phyloP scores from a whole-genome alignment of 2,113 vertebrate species.

The Ranitomeya variabilis region DNA sequence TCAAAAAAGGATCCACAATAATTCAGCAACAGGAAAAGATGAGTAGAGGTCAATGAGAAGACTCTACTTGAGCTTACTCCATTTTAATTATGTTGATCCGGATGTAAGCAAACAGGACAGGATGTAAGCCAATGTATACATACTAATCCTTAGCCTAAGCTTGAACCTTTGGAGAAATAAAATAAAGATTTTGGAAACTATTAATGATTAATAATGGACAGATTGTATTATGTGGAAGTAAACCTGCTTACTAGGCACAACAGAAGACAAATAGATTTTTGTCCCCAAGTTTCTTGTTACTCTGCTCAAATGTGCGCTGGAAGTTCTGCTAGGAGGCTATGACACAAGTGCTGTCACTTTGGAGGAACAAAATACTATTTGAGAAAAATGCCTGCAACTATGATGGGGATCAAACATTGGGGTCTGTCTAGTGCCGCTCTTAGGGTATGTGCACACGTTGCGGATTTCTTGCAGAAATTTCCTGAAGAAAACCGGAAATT shows the following conservation, averaged over 20 bases:
- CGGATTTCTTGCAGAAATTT: no score
- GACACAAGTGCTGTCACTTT: no score
- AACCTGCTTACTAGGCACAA: neutral
- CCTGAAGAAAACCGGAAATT: no score
- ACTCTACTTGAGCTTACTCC: neutral
- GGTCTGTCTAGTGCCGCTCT: no score
- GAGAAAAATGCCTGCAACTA: no score
- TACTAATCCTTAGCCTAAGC: slow-evolving; percentile 15
- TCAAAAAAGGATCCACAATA: neutral
- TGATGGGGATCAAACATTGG: no score
- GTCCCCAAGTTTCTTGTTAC: neutral
- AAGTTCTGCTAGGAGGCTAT: no score
- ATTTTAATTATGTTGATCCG: slow-evolving; percentile 18
- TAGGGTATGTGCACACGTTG: no score
- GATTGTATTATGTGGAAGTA: neutral
- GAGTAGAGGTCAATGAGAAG: slow-evolving; percentile 14
- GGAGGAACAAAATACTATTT: no score
- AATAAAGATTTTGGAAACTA: neutral
- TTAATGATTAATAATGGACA: slow-evolving; percentile 1
- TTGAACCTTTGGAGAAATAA: slow-evolving; percentile 3
- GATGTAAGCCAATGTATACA: slow-evolving; percentile 22
- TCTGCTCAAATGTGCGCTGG: no score
- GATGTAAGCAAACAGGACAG: slow-evolving; percentile 25
- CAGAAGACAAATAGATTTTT: neutral
- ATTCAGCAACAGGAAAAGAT: neutral